Conservation (phyloP, 1,140 invertebrate genomes). For the Zaprionus africanus region DNA sequence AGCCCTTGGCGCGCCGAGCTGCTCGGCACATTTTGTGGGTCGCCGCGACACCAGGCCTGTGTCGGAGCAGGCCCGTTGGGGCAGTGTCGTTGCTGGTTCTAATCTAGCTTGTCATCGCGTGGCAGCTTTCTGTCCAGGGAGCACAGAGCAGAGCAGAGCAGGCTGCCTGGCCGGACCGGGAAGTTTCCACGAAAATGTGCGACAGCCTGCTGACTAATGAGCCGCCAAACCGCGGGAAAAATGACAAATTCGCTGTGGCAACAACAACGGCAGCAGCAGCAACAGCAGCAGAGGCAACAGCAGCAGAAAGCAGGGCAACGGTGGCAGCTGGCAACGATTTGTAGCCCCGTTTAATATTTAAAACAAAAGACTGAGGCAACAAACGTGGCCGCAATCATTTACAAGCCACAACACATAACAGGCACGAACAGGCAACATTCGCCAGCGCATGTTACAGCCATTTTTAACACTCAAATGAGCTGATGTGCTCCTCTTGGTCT, state of each 20-base stretch:
- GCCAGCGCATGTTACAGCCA: slow-evolving; percentile 76
- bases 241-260: slow-evolving; percentile 73
- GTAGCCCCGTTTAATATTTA: slow-evolving; percentile 80
- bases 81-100: slow-evolving; percentile 65
- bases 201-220: slow-evolving; percentile 74
- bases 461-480: slow-evolving; percentile 82
- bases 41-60: slow-evolving; percentile 13
- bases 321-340: slow-evolving; percentile 60
- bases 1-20: slow-evolving; percentile 55
- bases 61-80: slow-evolving; percentile 29
- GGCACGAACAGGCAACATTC: slow-evolving; percentile 79
- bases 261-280: slow-evolving; percentile 1
- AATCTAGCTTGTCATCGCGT: slow-evolving; percentile 78
- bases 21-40: slow-evolving; percentile 61
- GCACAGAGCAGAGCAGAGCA: slow-evolving; percentile 7
- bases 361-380: slow-evolving; percentile 77
- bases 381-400: slow-evolving; percentile 55
- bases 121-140: slow-evolving; percentile 76
- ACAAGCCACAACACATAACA: slow-evolving; percentile 58
- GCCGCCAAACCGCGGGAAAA: slow-evolving; percentile 80
- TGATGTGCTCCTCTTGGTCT: slow-evolving; percentile 17
- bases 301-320: slow-evolving; percentile 15
- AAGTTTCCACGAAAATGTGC: slow-evolving; percentile 79
- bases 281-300: slow-evolving; percentile 6
- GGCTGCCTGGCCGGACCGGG: slow-evolving; percentile 22